Evolutionary conservation across 2,888 invertebrate genomes (phyloP), one percentile per base, ranked within the genome.

Genomic region (Pachycephus smyrnensis): DNA sequence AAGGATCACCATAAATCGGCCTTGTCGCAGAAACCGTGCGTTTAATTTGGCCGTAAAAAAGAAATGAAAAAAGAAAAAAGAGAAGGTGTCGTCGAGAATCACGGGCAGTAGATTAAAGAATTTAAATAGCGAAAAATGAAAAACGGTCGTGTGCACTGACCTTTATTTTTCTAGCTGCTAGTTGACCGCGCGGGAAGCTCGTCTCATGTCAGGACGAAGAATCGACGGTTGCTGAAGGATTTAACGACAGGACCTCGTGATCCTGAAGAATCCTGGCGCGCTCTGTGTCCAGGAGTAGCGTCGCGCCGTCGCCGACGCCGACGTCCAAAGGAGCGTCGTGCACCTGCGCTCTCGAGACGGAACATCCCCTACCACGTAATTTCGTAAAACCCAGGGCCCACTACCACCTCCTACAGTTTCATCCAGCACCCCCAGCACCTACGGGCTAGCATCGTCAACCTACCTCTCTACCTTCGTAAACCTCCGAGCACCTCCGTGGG

Each of bases 221-320:
- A 83, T 78, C 78, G 77, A 82, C 40, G 75, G 36, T 55, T 31
- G 31, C 75, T 68, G 75, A 78, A 69, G 71, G 80, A 79, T 55
- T 80, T 75, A 82, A 78, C 82, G 80, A 81, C 80, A 76, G 82
- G 81, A 85, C 84, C 85, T 87, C 84, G 86, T 84, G 85, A 86
- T 87, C 86, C 84, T 84, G 82, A 85, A 83, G 85, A 85, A 82
- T 85, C 84, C 87, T 86, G 83, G 84, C 86, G 85, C 85, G 84
- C 84, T 87, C 85, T 88, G 84, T 82, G 81, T 84, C 73, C 81
- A 78, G 82, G 80, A 80, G 83, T 76, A 80, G 83, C 86, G 82
- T 81, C 82, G 82, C 88, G 87, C 87, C 92, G 93, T 92, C 92
- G 93, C 93, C 92, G 92, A 92, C 89, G 91, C 91, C 92, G 92